A percentile compares a stretch with the other conserved stretches of the same genome.
These are phyloP conservation scores for Scrobipalpa atriplicella DNA, from an alignment of 2,888 invertebrate genomes.

Conservation along the genomic window DNA sequence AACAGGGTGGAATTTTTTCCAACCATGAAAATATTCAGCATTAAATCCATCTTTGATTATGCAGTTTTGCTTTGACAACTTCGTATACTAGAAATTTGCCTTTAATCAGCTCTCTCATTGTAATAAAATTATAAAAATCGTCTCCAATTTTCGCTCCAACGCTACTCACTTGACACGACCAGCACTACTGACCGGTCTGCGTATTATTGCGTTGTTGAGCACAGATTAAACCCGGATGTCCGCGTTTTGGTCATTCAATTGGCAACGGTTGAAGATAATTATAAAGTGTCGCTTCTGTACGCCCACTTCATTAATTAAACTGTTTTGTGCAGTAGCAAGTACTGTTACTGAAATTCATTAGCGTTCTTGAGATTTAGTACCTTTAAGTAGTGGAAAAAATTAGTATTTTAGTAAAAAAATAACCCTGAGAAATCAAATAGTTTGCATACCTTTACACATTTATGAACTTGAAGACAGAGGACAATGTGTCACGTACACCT, in stretches of 20 bases:
- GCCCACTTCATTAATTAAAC: background rate
- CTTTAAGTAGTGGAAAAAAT: too few relatives aligned
- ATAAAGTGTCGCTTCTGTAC: conserved; percentile 9
- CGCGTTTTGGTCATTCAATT: conserved; percentile 27
- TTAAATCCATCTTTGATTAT: too few relatives aligned
- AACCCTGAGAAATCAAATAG: too few relatives aligned
- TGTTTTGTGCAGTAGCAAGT: background rate
- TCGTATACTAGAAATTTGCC: too few relatives aligned
- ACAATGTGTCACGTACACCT: too few relatives aligned
- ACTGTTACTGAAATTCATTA: background rate
- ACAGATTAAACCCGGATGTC: conserved; percentile 27
- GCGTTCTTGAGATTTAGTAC: too few relatives aligned
- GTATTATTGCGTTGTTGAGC: conserved; percentile 32
- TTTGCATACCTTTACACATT: too few relatives aligned
- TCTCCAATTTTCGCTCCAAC: background rate
- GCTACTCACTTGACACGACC: conserved; percentile 24
- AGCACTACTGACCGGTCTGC: conserved; percentile 28
- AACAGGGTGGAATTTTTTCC: too few relatives aligned
- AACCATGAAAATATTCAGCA: too few relatives aligned
- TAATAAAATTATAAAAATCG: background rate
- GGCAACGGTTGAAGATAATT: conserved; percentile 11
- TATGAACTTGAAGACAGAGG: too few relatives aligned
- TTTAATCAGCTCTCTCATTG: background rate
- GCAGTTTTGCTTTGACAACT: too few relatives aligned
- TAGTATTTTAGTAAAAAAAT: too few relatives aligned